Base-by-base conservation (phyloP, 2,888 invertebrate genomes). In the Neoitamus cyanurus region DNA sequence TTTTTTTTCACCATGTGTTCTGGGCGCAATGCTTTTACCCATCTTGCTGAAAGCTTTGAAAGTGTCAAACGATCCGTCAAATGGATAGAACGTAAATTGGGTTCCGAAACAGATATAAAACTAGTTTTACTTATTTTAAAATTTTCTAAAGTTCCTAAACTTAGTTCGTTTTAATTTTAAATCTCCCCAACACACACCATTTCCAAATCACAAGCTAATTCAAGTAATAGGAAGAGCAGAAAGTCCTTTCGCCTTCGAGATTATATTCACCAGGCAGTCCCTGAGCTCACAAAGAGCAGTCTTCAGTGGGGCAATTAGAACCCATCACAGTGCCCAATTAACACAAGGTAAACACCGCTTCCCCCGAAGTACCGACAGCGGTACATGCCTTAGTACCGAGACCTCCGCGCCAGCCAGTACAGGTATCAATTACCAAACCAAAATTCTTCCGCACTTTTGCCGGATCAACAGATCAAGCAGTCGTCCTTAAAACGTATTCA, bases 391-490 rank as follows among this genome's bases (percentile, higher is more conserved):
- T n/a, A n/a, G n/a, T n/a, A 48, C 20, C 48, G 48, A 15, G 5
- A 13, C 6, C 20, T 48, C 2, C 5, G 15, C 7, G 20, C 25
- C 28, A 30, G 30, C 0, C 25, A 30, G 2, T 2, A 73, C 73
- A 73, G 73, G 36, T 73, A 36, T 20, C 34, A 73, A 36, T 73
- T 73, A 73, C 34, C 11, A 20, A 73, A 73, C 31, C 31, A 73
- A 15, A 73, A 20, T 73, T 34, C 73, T 73, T 36, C 73, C 36
- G 36, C 58, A 58, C 58, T 58, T 58, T 36, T 73, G 20, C 9
- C 73, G 36, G 73, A 73, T 73, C n/a, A 73, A 73, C 36, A 73
- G 31, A 73, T 34, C 73, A 36, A 34, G 20, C 34, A 73, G 31
- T 20, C 73, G 36, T 30, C 73, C 73, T 73, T 73, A 58, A 20